Evolutionary conservation across 2,113 vertebrate species (phyloP).

Genomic region (Calypte anna): DNA sequence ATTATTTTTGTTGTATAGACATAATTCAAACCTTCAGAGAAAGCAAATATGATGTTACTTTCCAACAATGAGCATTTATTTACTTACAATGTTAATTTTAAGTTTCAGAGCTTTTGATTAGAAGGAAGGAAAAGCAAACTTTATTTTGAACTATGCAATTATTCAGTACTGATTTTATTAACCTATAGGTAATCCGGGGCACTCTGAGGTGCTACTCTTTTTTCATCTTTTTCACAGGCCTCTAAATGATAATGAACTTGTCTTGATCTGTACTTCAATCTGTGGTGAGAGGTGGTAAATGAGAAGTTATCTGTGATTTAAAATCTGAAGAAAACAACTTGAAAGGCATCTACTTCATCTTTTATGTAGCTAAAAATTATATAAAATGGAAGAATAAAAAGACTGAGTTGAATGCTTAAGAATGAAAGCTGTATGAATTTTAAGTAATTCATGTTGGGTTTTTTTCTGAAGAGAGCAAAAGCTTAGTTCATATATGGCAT

Average conservation of each 20-base stretch:
- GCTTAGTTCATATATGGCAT: slow-evolving; percentile 64
- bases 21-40: not conserved
- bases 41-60: not conserved
- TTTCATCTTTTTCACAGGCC: not conserved
- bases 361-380: slow-evolving; percentile 51
- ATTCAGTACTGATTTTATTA: not conserved
- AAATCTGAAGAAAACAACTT: slow-evolving; percentile 33
- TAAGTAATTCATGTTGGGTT: slow-evolving; percentile 27
- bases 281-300: slow-evolving; percentile 46
- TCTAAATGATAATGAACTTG: slow-evolving; percentile 40
- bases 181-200: not conserved
- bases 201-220: not conserved
- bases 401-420: slow-evolving; percentile 61
- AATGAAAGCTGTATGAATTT: slow-evolving; percentile 66
- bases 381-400: slow-evolving; percentile 48
- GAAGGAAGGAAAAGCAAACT: not conserved
- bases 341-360: slow-evolving; percentile 33
- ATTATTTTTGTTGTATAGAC: not conserved
- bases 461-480: slow-evolving; percentile 61
- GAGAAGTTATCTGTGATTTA: slow-evolving; percentile 15
- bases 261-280: slow-evolving; percentile 60
- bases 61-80: not conserved
- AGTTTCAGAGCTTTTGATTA: not conserved
- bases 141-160: not conserved
- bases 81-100: not conserved